Evolutionary conservation across 2,797 vertebrate genomes (phyloP), one percentile per base, ranked within the genome.

Genomic region (Pangasius macronema): DNA sequence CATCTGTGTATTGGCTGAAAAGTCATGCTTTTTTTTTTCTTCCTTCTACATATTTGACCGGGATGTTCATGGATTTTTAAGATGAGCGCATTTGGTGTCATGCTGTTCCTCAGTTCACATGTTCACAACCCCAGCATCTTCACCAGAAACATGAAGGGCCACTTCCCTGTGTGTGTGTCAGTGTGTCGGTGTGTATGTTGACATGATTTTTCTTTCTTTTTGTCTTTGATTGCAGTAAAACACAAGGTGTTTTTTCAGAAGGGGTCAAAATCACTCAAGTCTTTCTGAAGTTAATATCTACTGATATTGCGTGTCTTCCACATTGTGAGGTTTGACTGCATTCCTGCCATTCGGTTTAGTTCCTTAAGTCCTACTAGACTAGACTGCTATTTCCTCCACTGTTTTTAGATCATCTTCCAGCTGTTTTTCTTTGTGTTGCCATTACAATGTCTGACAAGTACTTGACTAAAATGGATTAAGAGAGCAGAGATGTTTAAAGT

Each of bases 1-100:
- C 92, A 92, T 92, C 92, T 88, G 91, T 42, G 84, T 94, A 94
- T 93, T 94, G 90, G 94, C 93, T 94, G 91, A 91, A 91, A 93
- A 92, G 92, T 81, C 79, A 82, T 70, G 22, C 59, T 80, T 51
- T 79, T 42, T 53, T 53, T 24, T 70, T 27, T 81, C 5, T 84
- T 22, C 67, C 68, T 88, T 79, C 82, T 61, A 63, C 92, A 93
- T 93, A 88, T 91, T 95, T 93, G 89, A 95, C 92, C 94, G 89
- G 90, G 92, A 94, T 92, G 89, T 89, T 91, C 91, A 95, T 93
- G 94, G 91, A 91, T 91, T 88, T 84, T 59, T 87, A 91, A 95
- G 86, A 79, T 91, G 92, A 85, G 90, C 91, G 88, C n/a, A 86
- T 88, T 86, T 89, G 75, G 83, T 83, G 89, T 82, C 88, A 89